A percentile compares a stretch with the other conserved stretches of the same genome.
phyloP scores from a whole-genome alignment of 1,140 invertebrate species.

The Drosophila nasuta region DNA sequence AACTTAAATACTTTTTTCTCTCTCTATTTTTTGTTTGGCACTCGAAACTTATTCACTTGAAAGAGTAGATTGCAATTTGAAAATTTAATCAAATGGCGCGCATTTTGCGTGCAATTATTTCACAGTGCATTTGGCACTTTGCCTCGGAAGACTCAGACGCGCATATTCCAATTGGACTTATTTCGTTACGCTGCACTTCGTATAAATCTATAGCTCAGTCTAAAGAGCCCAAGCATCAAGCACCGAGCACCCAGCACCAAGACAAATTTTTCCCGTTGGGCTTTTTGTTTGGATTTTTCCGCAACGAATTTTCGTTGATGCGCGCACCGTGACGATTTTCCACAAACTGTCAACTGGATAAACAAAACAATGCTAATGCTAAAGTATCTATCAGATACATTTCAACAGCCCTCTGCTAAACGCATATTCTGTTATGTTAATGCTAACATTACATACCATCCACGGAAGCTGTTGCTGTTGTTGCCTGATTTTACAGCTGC shows the following conservation, averaged over 20 bases:
- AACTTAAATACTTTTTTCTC: background rate
- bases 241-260: conserved; percentile 39
- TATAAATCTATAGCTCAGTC: conserved; percentile 20
- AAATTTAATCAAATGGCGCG: conserved; percentile 41
- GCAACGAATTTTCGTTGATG: conserved; percentile 63
- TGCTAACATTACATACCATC: background rate
- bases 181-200: conserved; percentile 26
- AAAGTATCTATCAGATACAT: conserved; percentile 43
- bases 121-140: conserved; percentile 61
- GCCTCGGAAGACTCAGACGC: conserved; percentile 49
- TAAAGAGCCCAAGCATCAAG: conserved; percentile 10
- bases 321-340: conserved; percentile 81
- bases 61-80: conserved; percentile 9
- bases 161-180: conserved; percentile 63
- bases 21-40: conserved; percentile 28
- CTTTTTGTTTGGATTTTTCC: conserved; percentile 53
- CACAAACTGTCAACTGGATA: conserved; percentile 73
- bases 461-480: conserved; percentile 3
- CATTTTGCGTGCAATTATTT: conserved; percentile 49
- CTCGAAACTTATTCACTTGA: conserved; percentile 39
- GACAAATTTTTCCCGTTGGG: conserved; percentile 45
- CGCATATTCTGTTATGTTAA: conserved; percentile 5
- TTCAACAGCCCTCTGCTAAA: conserved; percentile 33
- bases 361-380: conserved; percentile 64
- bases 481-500: conserved; percentile 16